Evolutionary conservation across 2,888 invertebrate genomes (phyloP).

Genomic region (Morpho deidamia): DNA sequence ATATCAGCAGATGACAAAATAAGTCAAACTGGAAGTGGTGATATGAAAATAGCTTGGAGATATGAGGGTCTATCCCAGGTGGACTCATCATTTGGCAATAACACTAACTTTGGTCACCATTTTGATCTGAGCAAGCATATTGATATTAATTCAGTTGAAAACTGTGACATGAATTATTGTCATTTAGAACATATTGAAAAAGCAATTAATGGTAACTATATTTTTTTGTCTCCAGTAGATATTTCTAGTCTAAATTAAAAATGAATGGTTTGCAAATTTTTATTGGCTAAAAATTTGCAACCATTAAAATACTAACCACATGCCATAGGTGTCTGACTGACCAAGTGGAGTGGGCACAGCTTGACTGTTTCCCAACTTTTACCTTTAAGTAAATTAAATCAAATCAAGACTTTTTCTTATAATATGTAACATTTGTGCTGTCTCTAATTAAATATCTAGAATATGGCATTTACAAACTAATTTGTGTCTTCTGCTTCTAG

Average conservation of each 20-base stretch:
- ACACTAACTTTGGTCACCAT: constrained; percentile 83
- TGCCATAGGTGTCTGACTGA: too few relatives aligned
- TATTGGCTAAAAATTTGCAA: too few relatives aligned
- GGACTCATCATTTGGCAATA: constrained; percentile 71
- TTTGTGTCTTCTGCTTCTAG: constrained; percentile 33
- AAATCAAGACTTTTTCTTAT: too few relatives aligned
- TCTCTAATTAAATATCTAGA: too few relatives aligned
- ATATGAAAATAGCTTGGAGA: constrained; percentile 94
- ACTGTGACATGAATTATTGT: constrained; percentile 79
- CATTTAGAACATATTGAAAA: constrained; percentile 38
- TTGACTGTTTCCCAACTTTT: too few relatives aligned
- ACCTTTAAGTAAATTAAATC: too few relatives aligned
- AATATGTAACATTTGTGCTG: too few relatives aligned
- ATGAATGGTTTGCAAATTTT: background rate
- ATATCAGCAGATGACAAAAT: constrained; percentile 61
- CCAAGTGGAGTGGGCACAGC: too few relatives aligned
- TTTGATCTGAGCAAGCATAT: constrained; percentile 90
- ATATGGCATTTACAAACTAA: too few relatives aligned
- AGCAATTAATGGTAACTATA: constrained; percentile 34
- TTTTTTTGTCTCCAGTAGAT: background rate
- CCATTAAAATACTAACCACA: too few relatives aligned
- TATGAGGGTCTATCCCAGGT: constrained; percentile 87
- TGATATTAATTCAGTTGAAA: constrained; percentile 75
- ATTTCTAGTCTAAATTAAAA: too few relatives aligned
- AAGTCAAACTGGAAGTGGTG: constrained; percentile 48